These are phyloP conservation scores for Hemistola chrysoprasaria DNA, from an alignment of 2,888 invertebrate genomes.

Conservation along the genomic window DNA sequence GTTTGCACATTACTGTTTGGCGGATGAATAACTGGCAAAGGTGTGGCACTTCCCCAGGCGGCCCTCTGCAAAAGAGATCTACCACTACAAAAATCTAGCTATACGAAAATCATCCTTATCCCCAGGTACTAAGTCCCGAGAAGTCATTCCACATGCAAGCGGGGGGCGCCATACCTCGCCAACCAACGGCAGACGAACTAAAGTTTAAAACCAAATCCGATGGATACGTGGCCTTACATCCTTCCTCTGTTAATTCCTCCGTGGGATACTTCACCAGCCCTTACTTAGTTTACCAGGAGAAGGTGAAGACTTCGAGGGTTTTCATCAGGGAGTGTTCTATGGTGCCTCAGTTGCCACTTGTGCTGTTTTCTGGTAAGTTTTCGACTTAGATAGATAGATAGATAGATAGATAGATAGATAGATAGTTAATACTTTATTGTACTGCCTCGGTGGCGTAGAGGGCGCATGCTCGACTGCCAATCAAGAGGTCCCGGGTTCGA, in stretches of 20 bases:
- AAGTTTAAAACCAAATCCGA: constrained; percentile 89
- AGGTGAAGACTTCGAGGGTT: constrained; percentile 89
- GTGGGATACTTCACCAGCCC: constrained; percentile 87
- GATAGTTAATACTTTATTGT: no score
- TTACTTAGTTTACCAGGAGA: constrained; percentile 91
- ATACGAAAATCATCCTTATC: neutral
- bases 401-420: no score
- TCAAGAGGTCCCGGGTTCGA: no score
- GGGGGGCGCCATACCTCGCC: constrained; percentile 88
- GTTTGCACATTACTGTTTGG: no score
- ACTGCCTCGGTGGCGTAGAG: no score
- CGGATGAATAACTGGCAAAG: no score
- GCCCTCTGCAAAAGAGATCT: no score
- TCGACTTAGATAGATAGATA: constrained; percentile 43
- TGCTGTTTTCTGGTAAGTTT: constrained; percentile 82
- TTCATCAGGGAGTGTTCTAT: constrained; percentile 91
- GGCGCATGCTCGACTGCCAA: no score
- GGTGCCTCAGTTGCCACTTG: constrained; percentile 88
- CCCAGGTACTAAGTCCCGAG: constrained; percentile 87
- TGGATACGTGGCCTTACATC: constrained; percentile 88
- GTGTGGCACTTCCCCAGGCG: no score
- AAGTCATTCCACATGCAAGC: constrained; percentile 88
- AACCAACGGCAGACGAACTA: constrained; percentile 86
- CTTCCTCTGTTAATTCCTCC: constrained; percentile 88
- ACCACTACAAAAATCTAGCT: no score